Evolutionary conservation across 2,113 vertebrate genomes (phyloP).

Genomic region (Dromiciops gliroides): DNA sequence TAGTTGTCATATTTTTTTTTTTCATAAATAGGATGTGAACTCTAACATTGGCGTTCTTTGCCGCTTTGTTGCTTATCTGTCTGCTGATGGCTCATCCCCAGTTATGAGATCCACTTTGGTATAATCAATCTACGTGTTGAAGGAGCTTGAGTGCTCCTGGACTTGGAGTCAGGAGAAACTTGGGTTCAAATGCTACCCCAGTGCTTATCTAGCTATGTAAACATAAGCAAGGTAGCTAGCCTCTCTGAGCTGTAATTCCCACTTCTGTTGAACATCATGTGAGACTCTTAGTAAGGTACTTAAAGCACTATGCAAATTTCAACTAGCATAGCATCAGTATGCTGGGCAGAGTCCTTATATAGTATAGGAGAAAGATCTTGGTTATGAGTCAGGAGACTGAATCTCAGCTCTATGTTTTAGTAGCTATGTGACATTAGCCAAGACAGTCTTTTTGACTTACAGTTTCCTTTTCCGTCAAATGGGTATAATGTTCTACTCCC

Average conservation of each 20-base stretch:
- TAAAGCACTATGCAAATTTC: not conserved
- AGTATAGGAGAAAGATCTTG: not conserved
- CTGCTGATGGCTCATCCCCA: not conserved
- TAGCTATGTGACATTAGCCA: not conserved
- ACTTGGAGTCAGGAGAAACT: not conserved
- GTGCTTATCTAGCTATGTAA: not conserved
- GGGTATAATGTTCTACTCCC: not conserved
- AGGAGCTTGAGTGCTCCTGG: not conserved
- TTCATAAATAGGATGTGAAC: not conserved
- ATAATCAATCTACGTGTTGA: not conserved
- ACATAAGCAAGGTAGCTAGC: not conserved
- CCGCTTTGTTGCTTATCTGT: not conserved
- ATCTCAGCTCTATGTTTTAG: not conserved
- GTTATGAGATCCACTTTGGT: not conserved
- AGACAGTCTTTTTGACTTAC: not conserved
- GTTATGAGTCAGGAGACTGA: not conserved
- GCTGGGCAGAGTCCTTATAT: not conserved
- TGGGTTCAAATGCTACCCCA: no score
- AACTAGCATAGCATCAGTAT: not conserved
- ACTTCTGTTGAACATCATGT: not conserved
- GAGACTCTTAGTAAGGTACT: not conserved
- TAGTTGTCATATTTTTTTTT: not conserved
- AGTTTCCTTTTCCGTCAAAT: not conserved
- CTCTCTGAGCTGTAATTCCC: not conserved
- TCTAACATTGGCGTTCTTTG: not conserved